These are phyloP conservation scores for Peromyscus leucopus DNA, from an alignment of 2,113 vertebrate species.

Conservation along the genomic window DNA sequence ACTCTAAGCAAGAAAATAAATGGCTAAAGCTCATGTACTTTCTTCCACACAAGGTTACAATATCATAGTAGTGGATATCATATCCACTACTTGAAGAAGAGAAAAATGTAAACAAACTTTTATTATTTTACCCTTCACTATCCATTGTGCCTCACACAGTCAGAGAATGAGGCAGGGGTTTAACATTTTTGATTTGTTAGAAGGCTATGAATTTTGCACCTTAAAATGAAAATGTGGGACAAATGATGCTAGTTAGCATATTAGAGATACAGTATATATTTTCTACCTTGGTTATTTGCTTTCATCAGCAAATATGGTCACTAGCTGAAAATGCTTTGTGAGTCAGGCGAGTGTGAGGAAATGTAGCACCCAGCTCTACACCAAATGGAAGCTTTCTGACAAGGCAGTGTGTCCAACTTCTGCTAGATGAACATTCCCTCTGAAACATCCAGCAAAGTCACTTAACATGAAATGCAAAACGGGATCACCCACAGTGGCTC, in stretches of 20 bases:
- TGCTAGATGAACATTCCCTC: constrained; percentile 20
- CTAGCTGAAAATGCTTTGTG: background rate
- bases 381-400: constrained; percentile 32
- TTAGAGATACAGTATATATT: constrained; percentile 34
- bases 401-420: background rate
- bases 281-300: constrained; percentile 50
- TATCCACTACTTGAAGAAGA: background rate
- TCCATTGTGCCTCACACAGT: background rate
- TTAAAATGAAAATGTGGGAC: constrained; percentile 46
- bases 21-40: background rate
- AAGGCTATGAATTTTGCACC: background rate
- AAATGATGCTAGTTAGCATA: constrained; percentile 45
- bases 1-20: constrained; percentile 34
- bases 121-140: background rate
- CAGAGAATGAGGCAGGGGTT: background rate
- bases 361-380: background rate
- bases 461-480: constrained; percentile 28
- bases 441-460: background rate
- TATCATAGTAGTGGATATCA: background rate
- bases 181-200: constrained; percentile 36
- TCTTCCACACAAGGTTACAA: background rate
- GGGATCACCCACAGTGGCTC: constrained; percentile 58
- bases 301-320: constrained; percentile 34
- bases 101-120: background rate
- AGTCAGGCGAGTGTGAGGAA: background rate